phyloP scores from a whole-genome alignment of 1,140 invertebrate species.

The Apis florea region DNA sequence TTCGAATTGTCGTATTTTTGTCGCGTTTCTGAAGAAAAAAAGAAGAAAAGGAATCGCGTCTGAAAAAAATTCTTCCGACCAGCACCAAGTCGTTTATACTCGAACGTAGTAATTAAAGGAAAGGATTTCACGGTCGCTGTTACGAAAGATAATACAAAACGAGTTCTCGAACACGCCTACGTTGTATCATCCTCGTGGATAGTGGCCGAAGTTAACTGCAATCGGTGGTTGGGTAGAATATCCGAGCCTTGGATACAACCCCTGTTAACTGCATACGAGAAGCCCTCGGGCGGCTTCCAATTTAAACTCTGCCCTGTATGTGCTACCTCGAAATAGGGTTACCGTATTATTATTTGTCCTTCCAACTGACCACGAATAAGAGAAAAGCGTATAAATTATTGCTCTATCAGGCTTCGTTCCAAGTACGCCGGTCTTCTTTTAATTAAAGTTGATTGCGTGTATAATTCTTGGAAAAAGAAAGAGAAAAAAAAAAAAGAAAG shows the following conservation, averaged over 20 bases:
- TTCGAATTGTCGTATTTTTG: not conserved
- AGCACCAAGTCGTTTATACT: not conserved
- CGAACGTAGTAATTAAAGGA: conserved; percentile 3
- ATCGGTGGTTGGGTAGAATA: conserved; percentile 40
- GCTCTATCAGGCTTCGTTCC: not conserved
- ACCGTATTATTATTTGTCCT: conserved; percentile 51
- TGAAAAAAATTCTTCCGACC: not conserved
- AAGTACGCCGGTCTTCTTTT: not conserved
- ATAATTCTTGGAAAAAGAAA: too few species aligned
- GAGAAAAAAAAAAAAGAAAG: too few species aligned
- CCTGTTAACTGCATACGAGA: conserved; percentile 51
- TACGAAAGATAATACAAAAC: conserved; percentile 37
- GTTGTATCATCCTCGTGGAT: conserved; percentile 6
- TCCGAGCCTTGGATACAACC: conserved; percentile 37
- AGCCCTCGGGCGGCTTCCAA: conserved; percentile 49
- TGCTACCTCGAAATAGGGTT: conserved; percentile 38
- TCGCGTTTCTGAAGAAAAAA: not conserved
- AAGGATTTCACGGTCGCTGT: conserved; percentile 7
- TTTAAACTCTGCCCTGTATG: conserved; percentile 45
- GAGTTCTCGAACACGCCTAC: conserved; percentile 34
- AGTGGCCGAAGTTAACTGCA: conserved; percentile 45
- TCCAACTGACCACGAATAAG: not conserved
- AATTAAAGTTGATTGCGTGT: not conserved
- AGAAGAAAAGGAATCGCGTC: not conserved
- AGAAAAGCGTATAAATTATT: conserved; percentile 22